These are phyloP conservation scores for Cremastinae sp. DNA, from an alignment of 2,888 invertebrate genomes.

Conservation along the genomic window DNA sequence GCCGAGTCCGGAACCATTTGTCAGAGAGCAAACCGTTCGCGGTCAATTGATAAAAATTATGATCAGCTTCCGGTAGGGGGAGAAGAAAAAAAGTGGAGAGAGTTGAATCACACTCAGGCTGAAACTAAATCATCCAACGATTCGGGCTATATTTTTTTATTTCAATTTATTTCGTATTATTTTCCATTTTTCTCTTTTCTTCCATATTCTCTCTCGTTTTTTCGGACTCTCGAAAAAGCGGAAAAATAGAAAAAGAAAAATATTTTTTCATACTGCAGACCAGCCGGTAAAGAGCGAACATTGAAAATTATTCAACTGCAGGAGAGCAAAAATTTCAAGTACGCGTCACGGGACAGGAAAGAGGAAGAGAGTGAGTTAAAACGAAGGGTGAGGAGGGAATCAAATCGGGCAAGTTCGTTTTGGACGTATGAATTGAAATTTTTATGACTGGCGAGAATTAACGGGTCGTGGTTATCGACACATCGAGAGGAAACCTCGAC, in stretches of 20 bases:
- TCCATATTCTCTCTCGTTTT: not conserved
- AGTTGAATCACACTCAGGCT: no score
- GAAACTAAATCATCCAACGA: no score
- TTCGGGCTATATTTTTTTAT: no score
- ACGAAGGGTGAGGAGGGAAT: conserved; percentile 1
- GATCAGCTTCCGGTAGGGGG: no score
- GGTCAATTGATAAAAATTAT: no score
- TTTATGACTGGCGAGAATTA: conserved; percentile 53
- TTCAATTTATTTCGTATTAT: not conserved
- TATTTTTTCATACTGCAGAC: not conserved
- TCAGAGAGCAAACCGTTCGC: no score
- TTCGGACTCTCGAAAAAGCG: not conserved
- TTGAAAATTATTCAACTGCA: conserved; percentile 41
- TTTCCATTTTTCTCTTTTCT: not conserved
- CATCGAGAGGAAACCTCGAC: conserved; percentile 39
- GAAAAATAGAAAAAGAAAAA: not conserved
- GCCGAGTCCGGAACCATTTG: no score
- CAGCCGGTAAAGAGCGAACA: conserved; percentile 14
- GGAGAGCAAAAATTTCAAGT: not conserved
- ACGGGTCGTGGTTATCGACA: conserved; percentile 58
- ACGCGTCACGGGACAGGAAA: conserved; percentile 5
- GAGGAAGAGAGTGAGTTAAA: not conserved
- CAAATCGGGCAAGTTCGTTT: conserved; percentile 34
- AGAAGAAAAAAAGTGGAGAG: no score
- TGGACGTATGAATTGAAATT: conserved; percentile 47